These are phyloP conservation scores for Nudaria mundana DNA, from an alignment of 2,888 invertebrate genomes.

Conservation along the genomic window DNA sequence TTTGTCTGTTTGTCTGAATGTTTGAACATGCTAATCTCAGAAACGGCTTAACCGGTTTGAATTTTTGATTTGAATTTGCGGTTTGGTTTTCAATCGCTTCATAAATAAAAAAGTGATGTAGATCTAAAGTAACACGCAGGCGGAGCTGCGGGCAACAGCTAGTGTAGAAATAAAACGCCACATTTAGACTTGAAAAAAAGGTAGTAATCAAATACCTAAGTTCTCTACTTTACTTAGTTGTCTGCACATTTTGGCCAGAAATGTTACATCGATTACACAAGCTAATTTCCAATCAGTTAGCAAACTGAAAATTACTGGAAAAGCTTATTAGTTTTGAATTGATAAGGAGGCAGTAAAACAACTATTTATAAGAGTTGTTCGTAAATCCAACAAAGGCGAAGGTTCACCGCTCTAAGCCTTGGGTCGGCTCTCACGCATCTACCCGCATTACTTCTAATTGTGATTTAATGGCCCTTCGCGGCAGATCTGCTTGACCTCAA, in stretches of 20 bases:
- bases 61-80: too few species aligned
- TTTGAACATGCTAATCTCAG: too few species aligned
- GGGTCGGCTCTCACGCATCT: conserved; percentile 66
- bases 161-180: too few species aligned
- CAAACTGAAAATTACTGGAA: conserved; percentile 17
- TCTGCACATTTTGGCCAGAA: background rate
- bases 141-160: too few species aligned
- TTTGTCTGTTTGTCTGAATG: too few species aligned
- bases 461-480: conserved; percentile 74
- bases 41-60: too few species aligned
- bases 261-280: too few species aligned
- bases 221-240: background rate
- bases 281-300: conserved; percentile 16
- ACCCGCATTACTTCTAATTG: conserved; percentile 78
- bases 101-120: too few species aligned
- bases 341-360: conserved; percentile 52
- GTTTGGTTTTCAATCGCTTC: too few species aligned
- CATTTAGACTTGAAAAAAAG: too few species aligned
- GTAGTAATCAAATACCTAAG: background rate
- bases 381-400: conserved; percentile 69
- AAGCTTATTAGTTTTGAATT: conserved; percentile 40
- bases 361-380: conserved; percentile 63
- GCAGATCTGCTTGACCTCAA: conserved; percentile 65
- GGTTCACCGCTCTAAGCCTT: conserved; percentile 56
- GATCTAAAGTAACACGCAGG: too few species aligned